A percentile compares a stretch with the other conserved stretches of the same genome.
Evolutionary conservation across 1,140 invertebrate species (phyloP).

Genomic region (Lineus longissimus): DNA sequence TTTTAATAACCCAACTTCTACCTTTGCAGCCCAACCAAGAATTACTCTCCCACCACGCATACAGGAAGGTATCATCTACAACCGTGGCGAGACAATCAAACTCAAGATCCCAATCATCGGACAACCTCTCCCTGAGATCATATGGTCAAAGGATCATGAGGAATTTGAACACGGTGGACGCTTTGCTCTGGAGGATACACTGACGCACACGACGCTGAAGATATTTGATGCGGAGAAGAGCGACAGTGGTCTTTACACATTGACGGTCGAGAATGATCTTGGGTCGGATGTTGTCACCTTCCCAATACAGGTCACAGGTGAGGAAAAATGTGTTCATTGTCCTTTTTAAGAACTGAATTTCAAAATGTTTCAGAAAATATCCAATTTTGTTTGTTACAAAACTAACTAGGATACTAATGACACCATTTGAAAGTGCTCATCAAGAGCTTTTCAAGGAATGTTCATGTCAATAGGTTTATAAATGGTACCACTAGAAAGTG

Average conservation of each 20-base stretch:
- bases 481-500: too few relatives aligned
- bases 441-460: too few relatives aligned
- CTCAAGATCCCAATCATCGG: constrained; percentile 97
- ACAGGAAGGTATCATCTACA: constrained; percentile 91
- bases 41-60: constrained; percentile 93
- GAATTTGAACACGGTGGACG: constrained; percentile 76
- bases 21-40: constrained; percentile 78
- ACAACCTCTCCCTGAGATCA: constrained; percentile 86
- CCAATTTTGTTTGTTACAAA: neutral
- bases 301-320: constrained; percentile 88
- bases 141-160: constrained; percentile 88
- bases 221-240: constrained; percentile 87
- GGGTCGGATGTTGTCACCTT: constrained; percentile 90
- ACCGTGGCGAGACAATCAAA: constrained; percentile 95
- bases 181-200: constrained; percentile 69
- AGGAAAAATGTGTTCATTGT: constrained; percentile 58
- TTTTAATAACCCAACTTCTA: constrained; percentile 14
- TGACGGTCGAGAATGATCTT: constrained; percentile 94
- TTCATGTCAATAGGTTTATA: too few relatives aligned
- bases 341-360: constrained; percentile 41
- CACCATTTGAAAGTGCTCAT: too few relatives aligned
- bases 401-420: neutral
- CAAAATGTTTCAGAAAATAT: neutral
- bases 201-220: constrained; percentile 87
- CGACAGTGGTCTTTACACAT: constrained; percentile 88